Evolutionary conservation across 2,797 vertebrate species (phyloP).

Genomic region (Rhyacichthys aspro): DNA sequence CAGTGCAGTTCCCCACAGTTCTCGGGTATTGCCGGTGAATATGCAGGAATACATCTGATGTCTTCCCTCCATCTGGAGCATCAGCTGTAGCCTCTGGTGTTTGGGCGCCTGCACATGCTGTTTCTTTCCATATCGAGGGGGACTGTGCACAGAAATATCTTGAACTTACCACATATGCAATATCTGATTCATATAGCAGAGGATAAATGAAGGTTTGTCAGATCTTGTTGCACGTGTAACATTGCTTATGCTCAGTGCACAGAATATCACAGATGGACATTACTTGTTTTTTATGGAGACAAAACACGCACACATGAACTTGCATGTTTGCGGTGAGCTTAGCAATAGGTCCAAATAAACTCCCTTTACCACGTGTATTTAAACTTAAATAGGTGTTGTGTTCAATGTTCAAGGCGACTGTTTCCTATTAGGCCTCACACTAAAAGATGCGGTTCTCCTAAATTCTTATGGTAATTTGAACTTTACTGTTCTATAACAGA

Average conservation of each 20-base stretch:
- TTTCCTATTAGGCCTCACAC: constrained; percentile 19
- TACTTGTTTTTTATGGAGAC: no score
- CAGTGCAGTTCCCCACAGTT: background rate
- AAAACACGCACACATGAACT: background rate
- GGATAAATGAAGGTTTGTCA: background rate
- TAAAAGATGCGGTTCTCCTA: constrained; percentile 11
- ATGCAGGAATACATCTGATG: background rate
- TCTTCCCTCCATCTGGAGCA: constrained; percentile 23
- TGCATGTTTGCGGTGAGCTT: background rate
- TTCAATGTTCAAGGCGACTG: constrained; percentile 5
- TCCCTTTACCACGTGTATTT: background rate
- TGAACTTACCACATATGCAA: background rate
- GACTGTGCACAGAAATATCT: constrained; percentile 13
- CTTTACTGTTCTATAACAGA: constrained; percentile 25
- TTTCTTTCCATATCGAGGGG: constrained; percentile 21
- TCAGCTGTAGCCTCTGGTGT: constrained; percentile 21
- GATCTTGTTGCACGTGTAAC: no score
- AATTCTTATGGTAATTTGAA: constrained; percentile 12
- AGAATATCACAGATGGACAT: background rate
- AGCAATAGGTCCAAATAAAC: background rate
- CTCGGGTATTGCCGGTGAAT: background rate
- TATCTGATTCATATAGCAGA: background rate
- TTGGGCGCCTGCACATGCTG: constrained; percentile 18
- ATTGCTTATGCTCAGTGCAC: background rate
- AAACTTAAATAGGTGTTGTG: constrained; percentile 14